Evolutionary conservation across 2,797 vertebrate species (phyloP).

Genomic region (Aselliscus stoliczkanus): DNA sequence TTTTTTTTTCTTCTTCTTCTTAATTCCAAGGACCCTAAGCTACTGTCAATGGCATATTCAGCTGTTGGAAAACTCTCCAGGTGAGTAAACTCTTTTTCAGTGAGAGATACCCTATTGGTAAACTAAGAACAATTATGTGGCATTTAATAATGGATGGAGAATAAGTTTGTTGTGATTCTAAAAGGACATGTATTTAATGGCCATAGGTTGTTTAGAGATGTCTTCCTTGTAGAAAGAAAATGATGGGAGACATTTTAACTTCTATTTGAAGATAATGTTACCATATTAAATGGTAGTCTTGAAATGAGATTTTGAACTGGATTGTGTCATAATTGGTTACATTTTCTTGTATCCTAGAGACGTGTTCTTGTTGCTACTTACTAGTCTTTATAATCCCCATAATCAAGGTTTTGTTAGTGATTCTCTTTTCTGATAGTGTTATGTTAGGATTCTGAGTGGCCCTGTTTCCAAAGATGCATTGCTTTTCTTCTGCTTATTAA

Average conservation of each 20-base stretch:
- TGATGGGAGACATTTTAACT: constrained; percentile 26
- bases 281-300: neutral
- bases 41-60: constrained; percentile 95
- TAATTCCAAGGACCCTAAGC: constrained; percentile 91
- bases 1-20: constrained; percentile 54
- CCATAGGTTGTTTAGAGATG: neutral
- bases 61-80: constrained; percentile 97
- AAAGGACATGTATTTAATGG: constrained; percentile 35
- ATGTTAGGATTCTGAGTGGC: neutral
- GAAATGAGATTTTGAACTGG: constrained; percentile 38
- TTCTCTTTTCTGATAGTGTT: neutral
- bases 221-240: constrained; percentile 26
- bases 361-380: neutral
- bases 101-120: constrained; percentile 32
- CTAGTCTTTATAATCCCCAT: neutral
- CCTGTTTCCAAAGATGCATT: neutral
- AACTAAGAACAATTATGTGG: constrained; percentile 37
- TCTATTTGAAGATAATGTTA: constrained; percentile 5
- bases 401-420: neutral
- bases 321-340: neutral
- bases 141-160: constrained; percentile 43
- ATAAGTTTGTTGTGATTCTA: constrained; percentile 34
- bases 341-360: constrained; percentile 2
- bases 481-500: constrained; percentile 8
- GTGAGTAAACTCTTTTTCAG: constrained; percentile 81